Base-by-base conservation (phyloP, 2,113 vertebrate genomes). In the Synodontis membranacea region DNA sequence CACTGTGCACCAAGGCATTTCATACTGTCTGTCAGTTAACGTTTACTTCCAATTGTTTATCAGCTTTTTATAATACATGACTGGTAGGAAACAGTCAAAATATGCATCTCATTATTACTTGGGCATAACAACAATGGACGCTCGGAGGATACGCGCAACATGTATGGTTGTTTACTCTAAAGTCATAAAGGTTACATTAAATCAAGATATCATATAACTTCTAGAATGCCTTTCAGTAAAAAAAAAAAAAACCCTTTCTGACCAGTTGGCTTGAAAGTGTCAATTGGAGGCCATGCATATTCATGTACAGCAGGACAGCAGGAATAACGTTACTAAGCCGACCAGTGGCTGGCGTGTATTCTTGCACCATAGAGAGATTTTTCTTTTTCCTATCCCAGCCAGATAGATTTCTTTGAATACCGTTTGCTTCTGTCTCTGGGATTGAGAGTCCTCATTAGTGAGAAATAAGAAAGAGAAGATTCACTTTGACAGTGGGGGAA, bases 401-500 rank as follows among this genome's bases (percentile, higher is more conserved):
- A 44, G 44, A 76, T 74, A 74, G 6, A 28, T 76, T 28, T 34
- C 48, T 34, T 34, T 15, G n/a, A 78, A 34, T 19, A 4, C 7
- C 4, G 11, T 78, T 52, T 52, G n/a, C 10, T 75, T 44, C 7
- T 10, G 14, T 60, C 46, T 46, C 28, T n/a, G 34, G 56, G 39
- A 19, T 14, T 15, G 48, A 72, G 34, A 11, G 1, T 54, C 21
- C 19, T 64, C 68, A 31, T 31, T 52, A 62, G 2, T 42, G 39
- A 31, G 17, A 50, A 62, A 52, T 72, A 70, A 39, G 19, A 17
- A 10, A 80, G 21, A 70, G 79, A 80, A 76, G 78, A 88, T 82
- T 66, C n/a, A 48, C 56, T 76, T 76, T 82, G 83, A 56, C 58
- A 23, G 37, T 34, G 23, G 37, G 48, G 79, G 34, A 50, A 75